Base-by-base conservation (phyloP, 2,888 invertebrate genomes). In the Drosophila formosana region DNA sequence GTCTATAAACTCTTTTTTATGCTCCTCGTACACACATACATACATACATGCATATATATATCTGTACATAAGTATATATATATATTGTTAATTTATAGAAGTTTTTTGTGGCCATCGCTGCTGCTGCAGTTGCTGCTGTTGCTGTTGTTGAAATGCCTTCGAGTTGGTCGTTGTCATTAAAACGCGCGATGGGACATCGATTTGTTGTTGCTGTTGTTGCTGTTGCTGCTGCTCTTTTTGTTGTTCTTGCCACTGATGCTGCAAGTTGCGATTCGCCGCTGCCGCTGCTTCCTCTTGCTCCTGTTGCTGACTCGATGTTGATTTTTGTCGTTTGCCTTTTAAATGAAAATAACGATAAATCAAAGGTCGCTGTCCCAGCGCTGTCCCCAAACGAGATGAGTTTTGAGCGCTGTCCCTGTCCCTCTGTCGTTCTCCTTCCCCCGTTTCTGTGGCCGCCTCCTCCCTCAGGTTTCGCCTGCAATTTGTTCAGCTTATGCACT, bases 281-380 rank as follows among this genome's bases (percentile, higher is more conserved):
- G 75, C 47, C 28, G 18, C 18, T 64, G 53, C 47, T 51, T 56
- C 58, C 37, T 4, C 34, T 11, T 62, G 39, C 25, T 63, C 61
- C 55, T 62, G 34, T 28, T 63, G 57, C 55, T 64, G 46, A 50
- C 37, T 45, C 66, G 75, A 66, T 82, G 82, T 84, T 87, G 82
- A 83, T 83, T 89, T 89, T 84, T 84, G 84, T 89, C 89, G 89
- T 88, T 89, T 85, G 86, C 88, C 86, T 89, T 85, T 85, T 89
- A 85, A 85, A 85, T 88, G 66, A 89, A 89, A 85, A 88, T 89
- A 89, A 88, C 84, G 64, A 85, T 85, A 89, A 85, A 85, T 85
- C 84, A 85, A 88, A 79, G 89, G 80, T 82, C 71, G 70, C 70
- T 65, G 75, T 75, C 75, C 66, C 55, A 57, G 23, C 61, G 34